Base-by-base conservation (phyloP, 2,113 vertebrate species). In the Forbesichthys agassizii region DNA sequence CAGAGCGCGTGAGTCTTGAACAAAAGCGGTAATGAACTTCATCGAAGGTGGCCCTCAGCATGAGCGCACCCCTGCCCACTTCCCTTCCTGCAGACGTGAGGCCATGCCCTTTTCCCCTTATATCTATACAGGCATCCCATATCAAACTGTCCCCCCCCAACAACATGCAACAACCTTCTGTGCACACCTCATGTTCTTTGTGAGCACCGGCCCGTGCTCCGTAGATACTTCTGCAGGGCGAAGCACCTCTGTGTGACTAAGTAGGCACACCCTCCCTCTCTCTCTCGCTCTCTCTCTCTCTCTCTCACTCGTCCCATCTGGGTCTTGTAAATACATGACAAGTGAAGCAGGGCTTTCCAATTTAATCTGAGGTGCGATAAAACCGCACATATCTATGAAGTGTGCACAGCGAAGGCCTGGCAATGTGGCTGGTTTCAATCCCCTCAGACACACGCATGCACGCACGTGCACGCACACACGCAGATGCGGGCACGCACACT, bases 351-450 rank as follows among this genome's bases (percentile, higher is more conserved):
- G 65, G 62, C 85, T 79, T 88, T 80, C 72, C 82, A 80, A 83
- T 88, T 85, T 79, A 88, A 88, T 87, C 81, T 90, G 88, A 91
- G 86, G 86, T 87, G 86, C 79, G 82, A 86, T 91, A 84, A 91
- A 89, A 88, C 66, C 53, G 81, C 86, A 87, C 87, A 81, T 88
- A 89, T 91, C 88, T 90, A 87, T 89, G 84, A 90, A 90, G 77
- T 85, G 82, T 67, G 78, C 33, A 68, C 64, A 33, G 82, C 71
- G 61, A 27, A 3, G 79, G 69, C 66, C 65, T 69, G 75, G 73
- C 78, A 86, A 64, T 81, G 71, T 74, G 82, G 77, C 81, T 55
- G 56, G 73, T 66, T 84, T 80, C 64, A 84, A 77, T 42, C 59
- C 54, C 77, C 80, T 82, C 85, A 66, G 13, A 14, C 52, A 85